Base-by-base conservation (phyloP, 2,888 invertebrate species). In the Halictus quadricinctus region DNA sequence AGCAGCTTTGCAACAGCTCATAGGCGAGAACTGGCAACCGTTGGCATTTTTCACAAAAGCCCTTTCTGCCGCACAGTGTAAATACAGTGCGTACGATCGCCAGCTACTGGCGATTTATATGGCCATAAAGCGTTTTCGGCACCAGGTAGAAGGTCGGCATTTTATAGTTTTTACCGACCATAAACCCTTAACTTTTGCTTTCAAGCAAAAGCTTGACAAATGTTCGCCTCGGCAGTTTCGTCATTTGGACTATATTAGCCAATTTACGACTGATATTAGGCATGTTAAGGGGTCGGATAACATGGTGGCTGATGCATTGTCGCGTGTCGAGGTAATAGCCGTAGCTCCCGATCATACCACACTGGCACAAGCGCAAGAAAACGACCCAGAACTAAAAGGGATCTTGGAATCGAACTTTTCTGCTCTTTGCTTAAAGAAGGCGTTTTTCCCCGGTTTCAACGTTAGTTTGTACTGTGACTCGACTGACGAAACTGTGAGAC, bases 171-270 rank as follows among this genome's bases (percentile, higher is more conserved):
- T 54, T 18, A 83, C 87, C 0, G 80, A 82, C 50, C 81, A 88
- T 29, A 29, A 29, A 29, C 29, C 29, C 29, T 29, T 29, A 29
- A 29, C 29, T 29, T 29, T 29, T 29, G 29, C 29, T 29, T 29
- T 41, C 10, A 48, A 60, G 0, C 81, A 87, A 64, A 91, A 91
- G 21, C 54, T 76, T 0, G 90, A 90, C 0, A 83, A 86, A 8
- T 81, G 81, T 29, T 86, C 87, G 0, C 92, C 89, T 0, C 58
- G 89, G 0, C 90, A 93, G 77, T 66, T 87, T 6, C 29, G 91
- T 0, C 86, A 91, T 15, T 84, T 95, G 0, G 69, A 79, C 29
- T 81, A 43, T 64, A 78, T 86, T 1, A 7, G 36, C 8, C 80
- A 87, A 46, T 83, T 81, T 25, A 74, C 80, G 0, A 80, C 79